Percentiles rank a stretch among this genome's conserved stretches.
phyloP scores from a whole-genome alignment of 2,888 invertebrate species.

The Zelleria hepariella region DNA sequence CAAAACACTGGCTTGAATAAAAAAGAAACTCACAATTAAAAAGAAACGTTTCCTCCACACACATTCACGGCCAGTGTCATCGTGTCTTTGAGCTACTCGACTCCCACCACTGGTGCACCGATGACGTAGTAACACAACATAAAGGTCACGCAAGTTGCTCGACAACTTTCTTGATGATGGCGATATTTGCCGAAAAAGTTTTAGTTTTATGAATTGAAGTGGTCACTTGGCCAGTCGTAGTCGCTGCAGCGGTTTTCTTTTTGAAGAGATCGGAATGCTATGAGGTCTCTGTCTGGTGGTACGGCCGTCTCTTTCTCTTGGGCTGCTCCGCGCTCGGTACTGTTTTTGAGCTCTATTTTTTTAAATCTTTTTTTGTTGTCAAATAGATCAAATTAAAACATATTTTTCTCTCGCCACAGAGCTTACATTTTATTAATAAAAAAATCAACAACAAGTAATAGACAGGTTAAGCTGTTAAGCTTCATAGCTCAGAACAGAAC shows the following conservation, averaged over 20 bases:
- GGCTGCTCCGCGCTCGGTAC: neutral
- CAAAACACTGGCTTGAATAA: neutral
- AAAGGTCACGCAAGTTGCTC: neutral
- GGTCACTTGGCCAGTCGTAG: neutral
- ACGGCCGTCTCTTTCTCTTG: neutral
- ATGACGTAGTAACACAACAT: neutral
- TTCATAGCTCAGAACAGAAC: too few relatives aligned
- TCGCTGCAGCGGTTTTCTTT: neutral
- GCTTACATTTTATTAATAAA: too few relatives aligned
- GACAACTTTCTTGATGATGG: constrained; percentile 2
- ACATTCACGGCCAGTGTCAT: neutral
- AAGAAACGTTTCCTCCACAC: neutral
- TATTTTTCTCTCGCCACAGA: too few relatives aligned
- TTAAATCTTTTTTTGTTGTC: neutral
- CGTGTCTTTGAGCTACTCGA: neutral
- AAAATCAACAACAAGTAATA: too few relatives aligned
- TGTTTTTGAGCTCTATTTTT: neutral
- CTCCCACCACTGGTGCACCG: neutral
- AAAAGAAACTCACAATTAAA: neutral
- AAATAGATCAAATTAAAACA: too few relatives aligned
- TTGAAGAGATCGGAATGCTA: constrained; percentile 1
- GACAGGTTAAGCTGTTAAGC: too few relatives aligned
- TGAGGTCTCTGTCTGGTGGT: neutral
- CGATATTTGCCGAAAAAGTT: neutral
- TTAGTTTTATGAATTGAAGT: neutral